phyloP scores from a whole-genome alignment of 2,113 vertebrate species.

The Pangasianodon gigas region DNA sequence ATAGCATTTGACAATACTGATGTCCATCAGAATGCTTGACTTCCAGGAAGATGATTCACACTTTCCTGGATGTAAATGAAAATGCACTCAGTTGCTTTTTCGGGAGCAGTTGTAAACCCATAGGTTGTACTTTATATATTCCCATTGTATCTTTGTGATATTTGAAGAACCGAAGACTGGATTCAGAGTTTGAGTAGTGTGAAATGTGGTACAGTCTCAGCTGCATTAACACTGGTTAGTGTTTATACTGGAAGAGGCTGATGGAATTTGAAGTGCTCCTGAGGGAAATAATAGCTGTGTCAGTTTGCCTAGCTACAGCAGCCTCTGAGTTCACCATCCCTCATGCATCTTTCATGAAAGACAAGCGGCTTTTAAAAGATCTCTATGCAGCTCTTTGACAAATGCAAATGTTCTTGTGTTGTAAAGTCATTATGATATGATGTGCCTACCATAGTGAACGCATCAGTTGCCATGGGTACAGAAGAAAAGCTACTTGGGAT shows the following conservation, averaged over 20 bases:
- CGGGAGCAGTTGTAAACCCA: background rate
- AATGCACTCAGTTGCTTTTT: constrained; percentile 2
- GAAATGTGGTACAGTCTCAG: background rate
- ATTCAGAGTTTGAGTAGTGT: constrained; percentile 2
- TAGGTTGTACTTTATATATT: background rate
- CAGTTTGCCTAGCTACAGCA: constrained; percentile 24
- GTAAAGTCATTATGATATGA: constrained; percentile 41
- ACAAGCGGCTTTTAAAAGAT: constrained; percentile 11
- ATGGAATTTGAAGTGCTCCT: constrained; percentile 35
- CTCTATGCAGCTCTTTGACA: constrained; percentile 29
- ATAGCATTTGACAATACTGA: background rate
- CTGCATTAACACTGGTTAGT: background rate
- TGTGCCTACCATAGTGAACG: constrained; percentile 44
- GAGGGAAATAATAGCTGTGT: constrained; percentile 49
- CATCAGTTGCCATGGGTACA: constrained; percentile 63
- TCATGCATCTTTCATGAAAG: constrained; percentile 51
- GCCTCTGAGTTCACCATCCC: constrained; percentile 20
- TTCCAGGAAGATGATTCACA: constrained; percentile 28
- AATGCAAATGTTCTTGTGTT: constrained; percentile 47
- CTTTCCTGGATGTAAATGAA: constrained; percentile 9
- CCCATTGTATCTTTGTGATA: background rate
- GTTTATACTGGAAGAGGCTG: constrained; percentile 26
- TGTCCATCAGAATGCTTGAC: constrained; percentile 21
- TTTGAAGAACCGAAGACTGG: background rate
- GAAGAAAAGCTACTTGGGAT: constrained; percentile 19